Evolutionary conservation across 2,888 invertebrate species (phyloP), one percentile per base, ranked within the genome.

Genomic region (Eupithecia subumbrata): DNA sequence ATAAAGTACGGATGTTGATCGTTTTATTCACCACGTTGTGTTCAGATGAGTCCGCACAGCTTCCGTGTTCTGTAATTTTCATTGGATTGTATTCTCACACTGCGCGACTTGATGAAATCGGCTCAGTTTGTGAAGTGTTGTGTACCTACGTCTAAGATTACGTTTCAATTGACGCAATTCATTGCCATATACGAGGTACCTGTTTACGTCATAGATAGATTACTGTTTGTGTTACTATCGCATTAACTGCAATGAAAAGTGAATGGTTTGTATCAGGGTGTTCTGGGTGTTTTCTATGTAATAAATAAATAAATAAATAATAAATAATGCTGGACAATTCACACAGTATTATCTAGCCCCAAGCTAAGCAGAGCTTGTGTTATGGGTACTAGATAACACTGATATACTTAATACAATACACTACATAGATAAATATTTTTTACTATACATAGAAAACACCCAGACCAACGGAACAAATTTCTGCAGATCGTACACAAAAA

Each of bases 51-150:
- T 22, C 12, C n/a, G 11, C 0, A 9, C 8, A 56, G 12, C 25
- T 60, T 63, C 16, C 77, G 72, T 43, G 68, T 12, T 71, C 72
- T 88, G 88, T 88, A 89, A 90, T 89, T 90, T 89, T 89, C 89
- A 88, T 91, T 89, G 88, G 88, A 88, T 88, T 85, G 85, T 86
- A 84, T 78, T 76, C 77, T 63, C 75, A 75, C 69, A 56, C 83
- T 82, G 84, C 69, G 72, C 56, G 74, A 75, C 77, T 79, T 82
- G 80, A 85, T 85, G 86, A 82, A 84, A 84, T 84, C 79, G 83
- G 82, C 83, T 79, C 79, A 71, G 77, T 75, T 80, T 81, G 80
- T 82, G 78, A 78, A 86, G 86, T 83, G 85, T 82, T 83, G 79
- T 82, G 84, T 83, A n/a, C n/a, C n/a, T n/a, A 85, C 84, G 85